Base-by-base conservation (phyloP, 1,140 invertebrate species). In the Leguminivora glycinivorella region DNA sequence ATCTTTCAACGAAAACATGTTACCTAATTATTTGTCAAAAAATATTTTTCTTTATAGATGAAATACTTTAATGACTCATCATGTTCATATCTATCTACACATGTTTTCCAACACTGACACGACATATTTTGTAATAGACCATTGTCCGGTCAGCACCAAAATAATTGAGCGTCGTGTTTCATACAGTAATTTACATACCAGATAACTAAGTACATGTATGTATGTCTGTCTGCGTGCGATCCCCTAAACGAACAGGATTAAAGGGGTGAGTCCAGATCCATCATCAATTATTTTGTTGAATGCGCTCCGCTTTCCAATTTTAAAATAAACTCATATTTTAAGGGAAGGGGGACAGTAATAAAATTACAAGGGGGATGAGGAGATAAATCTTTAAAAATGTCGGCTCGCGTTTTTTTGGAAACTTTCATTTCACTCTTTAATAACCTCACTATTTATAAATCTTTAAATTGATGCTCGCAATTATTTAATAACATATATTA, bases 251-350 rank as follows among this genome's bases (percentile, higher is more conserved):
- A 78, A 81, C 68, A 73, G 73, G 82, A 85, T 87, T 83, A 83
- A 84, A 77, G 83, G 79, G 82, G 80, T 83, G 81, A 82, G 83
- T 85, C 81, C 80, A 78, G 70, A 72, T 66, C 69, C 68, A 76
- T 75, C 84, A 88, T 87, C 84, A 87, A 88, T 90, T 88, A 87
- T 90, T 82, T 81, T 81, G 73, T 78, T 82, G 82, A 84, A 79
- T 73, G 75, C 77, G 76, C 78, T 81, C 79, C 72, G 83, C 84
- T 90, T 87, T 90, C 83, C 85, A 84, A 86, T 89, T 89, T 90
- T 90, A 83, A 87, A 90, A 86, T 89, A 87, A 88, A 87, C 82
- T 83, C 70, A 70, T 67, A 69, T 56, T 75, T 72, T 72, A 78
- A 76, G 77, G 75, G 75, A 68, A 78, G 82, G 82, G 40, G 85